Evolutionary conservation across 2,113 vertebrate genomes (phyloP), one percentile per base, ranked within the genome.

Genomic region (Cinclus mexicanus): DNA sequence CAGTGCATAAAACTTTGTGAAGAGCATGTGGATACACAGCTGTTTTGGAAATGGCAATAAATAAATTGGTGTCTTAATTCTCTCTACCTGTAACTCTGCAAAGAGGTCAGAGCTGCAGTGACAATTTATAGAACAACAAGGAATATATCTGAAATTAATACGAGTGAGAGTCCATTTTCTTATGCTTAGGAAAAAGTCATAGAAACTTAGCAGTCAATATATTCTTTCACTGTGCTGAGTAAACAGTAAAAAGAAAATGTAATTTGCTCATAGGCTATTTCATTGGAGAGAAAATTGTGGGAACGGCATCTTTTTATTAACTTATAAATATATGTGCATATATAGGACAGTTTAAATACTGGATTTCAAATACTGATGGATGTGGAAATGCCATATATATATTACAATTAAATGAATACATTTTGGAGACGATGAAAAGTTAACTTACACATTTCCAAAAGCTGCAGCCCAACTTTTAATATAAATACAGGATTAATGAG

Each of bases 311-410:
- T 92, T 94, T 96, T 95, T 96, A 95, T 96, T 95, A 94, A 92
- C 90, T 93, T 96, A 86, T 92, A 95, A 96, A 92, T 94, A 93
- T 94, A 94, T 96, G 92, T 95, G 83, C 93, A 96, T 96, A 94
- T 90, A 89, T 92, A 96, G 72, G 90, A 71, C 83, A 93, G 90
- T 75, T 95, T 97, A 94, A 88, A 93, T 68, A 68, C 60, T 75
- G 57, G 22, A 60, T 94, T 95, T 93, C 83, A 89, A 95, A 83
- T 86, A 68, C 71, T 83, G 86, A 94, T 82, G 83, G 71, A 88
- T 94, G 68, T 86, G 60, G 39, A 93, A 70, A 88, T 90, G n/a
- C 52, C 52, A 56, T 21, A n/a, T 92, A 80, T 89, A 44, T 90
- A 75, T 93, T 88, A 42, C n/a, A 95, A 71, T 78, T 20, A 68